These are phyloP conservation scores for Liopterus haemorrhoidalis DNA, from an alignment of 2,888 invertebrate genomes.

Conservation along the genomic window DNA sequence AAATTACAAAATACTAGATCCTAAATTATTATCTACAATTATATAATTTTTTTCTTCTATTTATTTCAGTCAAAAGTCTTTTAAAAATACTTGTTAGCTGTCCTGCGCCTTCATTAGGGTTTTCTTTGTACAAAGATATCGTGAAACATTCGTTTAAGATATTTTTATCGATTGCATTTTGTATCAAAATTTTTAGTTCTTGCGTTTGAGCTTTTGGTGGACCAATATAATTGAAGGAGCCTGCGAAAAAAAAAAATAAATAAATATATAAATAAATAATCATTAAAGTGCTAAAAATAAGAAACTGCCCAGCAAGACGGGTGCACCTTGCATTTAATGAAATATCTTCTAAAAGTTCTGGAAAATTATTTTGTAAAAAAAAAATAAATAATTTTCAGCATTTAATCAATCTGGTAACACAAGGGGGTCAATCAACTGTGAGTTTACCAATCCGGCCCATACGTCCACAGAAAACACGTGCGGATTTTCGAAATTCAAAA, in stretches of 20 bases:
- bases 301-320: too few species aligned
- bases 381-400: too few species aligned
- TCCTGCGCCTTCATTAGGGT: constrained; percentile 17
- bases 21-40: constrained; percentile 2
- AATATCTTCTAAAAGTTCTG: too few species aligned
- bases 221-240: constrained; percentile 4
- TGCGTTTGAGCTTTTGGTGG: constrained; percentile 14
- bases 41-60: constrained; percentile 10
- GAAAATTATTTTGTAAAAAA: too few species aligned
- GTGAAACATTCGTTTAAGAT: constrained; percentile 13
- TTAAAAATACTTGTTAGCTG: constrained; percentile 14
- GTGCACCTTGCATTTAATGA: too few species aligned
- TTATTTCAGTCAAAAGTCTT: constrained; percentile 10
- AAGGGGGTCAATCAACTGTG: too few species aligned
- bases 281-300: neutral
- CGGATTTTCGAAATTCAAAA: too few species aligned
- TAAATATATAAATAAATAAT: neutral
- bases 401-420: too few species aligned
- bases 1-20: too few species aligned
- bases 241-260: constrained; percentile 3
- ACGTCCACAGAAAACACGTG: too few species aligned
- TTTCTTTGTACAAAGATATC: constrained; percentile 12
- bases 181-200: constrained; percentile 11
- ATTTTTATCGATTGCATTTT: constrained; percentile 3
- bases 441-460: too few species aligned